These are phyloP conservation scores for Medauroidea extradentata DNA, from an alignment of 1,140 invertebrate genomes.

Conservation along the genomic window DNA sequence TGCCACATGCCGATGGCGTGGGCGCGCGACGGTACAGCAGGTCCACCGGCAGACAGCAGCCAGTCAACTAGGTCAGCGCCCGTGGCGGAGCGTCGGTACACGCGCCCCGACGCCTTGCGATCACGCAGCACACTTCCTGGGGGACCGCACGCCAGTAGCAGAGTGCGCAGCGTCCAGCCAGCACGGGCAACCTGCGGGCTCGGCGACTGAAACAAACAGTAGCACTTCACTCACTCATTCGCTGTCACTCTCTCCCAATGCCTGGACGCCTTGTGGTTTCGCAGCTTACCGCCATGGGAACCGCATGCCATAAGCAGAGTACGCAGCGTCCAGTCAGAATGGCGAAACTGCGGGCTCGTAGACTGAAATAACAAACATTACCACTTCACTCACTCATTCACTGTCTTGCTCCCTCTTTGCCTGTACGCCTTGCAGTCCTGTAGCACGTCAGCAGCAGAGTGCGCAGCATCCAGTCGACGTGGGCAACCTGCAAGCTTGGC, in stretches of 20 bases:
- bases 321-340: too few species aligned
- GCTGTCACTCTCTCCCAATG: too few species aligned
- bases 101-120: constrained; percentile 51
- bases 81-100: constrained; percentile 54
- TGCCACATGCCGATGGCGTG: constrained; percentile 82
- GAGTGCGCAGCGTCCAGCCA: constrained; percentile 63
- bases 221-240: too few species aligned
- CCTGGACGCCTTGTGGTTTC: too few species aligned
- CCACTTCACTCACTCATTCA: too few species aligned
- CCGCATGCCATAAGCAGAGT: too few species aligned
- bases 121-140: constrained; percentile 59
- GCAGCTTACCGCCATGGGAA: too few species aligned
- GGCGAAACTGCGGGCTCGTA: too few species aligned
- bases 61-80: constrained; percentile 58
- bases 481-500: constrained; percentile 58
- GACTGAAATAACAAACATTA: too few species aligned
- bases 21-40: constrained; percentile 54
- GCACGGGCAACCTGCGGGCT: constrained; percentile 59
- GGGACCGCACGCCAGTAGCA: constrained; percentile 57
- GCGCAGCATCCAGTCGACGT: constrained; percentile 64
- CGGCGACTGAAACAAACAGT: too few species aligned
- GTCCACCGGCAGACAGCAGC: constrained; percentile 55
- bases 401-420: too few species aligned
- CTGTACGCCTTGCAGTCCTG: constrained; percentile 56
- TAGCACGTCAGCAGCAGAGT: constrained; percentile 61